Evolutionary conservation across 2,113 vertebrate species (phyloP).

Genomic region (Psilopsiagon aymara): DNA sequence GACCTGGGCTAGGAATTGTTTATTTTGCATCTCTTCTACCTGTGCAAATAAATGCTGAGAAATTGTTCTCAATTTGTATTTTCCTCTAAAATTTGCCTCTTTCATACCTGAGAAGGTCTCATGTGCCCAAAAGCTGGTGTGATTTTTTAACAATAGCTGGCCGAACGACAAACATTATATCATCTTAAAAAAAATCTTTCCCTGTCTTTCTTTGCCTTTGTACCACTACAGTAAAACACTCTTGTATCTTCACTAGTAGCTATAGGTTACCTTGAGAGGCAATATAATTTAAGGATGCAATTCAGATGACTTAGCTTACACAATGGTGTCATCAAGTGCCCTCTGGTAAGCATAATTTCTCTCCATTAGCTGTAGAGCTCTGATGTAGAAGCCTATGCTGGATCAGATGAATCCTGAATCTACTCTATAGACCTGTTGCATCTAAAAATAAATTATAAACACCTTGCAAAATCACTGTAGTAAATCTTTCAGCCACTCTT

Average conservation of each 20-base stretch:
- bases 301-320: neutral
- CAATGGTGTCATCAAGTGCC: neutral
- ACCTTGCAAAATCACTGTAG: neutral
- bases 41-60: neutral
- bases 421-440: neutral
- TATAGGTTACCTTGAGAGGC: neutral
- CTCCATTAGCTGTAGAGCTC: neutral
- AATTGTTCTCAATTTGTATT: neutral
- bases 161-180: neutral
- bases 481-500: neutral
- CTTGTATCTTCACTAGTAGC: neutral
- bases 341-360: neutral
- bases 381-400: fast-evolving
- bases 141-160: neutral
- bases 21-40: neutral
- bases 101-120: neutral
- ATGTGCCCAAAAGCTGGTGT: neutral
- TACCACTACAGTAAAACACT: neutral
- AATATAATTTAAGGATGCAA: neutral
- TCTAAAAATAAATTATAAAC: neutral
- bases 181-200: neutral
- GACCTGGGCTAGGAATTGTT: neutral
- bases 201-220: neutral
- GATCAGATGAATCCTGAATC: neutral
- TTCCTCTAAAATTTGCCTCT: neutral